These are phyloP conservation scores for Macrosoma leucophasiata DNA, from an alignment of 2,888 invertebrate genomes.

Conservation along the genomic window DNA sequence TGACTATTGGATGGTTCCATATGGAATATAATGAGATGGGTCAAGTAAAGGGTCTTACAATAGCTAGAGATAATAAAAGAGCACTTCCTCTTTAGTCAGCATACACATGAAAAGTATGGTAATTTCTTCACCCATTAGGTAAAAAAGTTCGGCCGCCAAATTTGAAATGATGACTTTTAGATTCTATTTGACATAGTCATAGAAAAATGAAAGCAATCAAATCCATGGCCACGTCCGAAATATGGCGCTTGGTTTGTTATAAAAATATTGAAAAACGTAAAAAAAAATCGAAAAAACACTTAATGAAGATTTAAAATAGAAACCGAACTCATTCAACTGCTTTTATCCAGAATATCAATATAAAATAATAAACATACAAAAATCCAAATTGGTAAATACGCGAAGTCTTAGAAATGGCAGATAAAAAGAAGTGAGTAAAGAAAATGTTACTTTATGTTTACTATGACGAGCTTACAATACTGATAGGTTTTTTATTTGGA, in stretches of 20 bases:
- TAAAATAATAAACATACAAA: conserved; percentile 12
- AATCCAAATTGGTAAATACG: conserved; percentile 3
- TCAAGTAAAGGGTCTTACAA: too few relatives aligned
- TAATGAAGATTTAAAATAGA: conserved; percentile 18
- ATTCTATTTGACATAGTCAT: conserved; percentile 16
- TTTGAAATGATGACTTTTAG: background rate
- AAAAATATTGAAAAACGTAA: conserved; percentile 31
- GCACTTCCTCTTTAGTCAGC: too few relatives aligned
- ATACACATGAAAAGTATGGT: too few relatives aligned
- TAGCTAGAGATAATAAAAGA: too few relatives aligned
- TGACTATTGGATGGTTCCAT: too few relatives aligned
- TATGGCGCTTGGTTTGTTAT: conserved; percentile 32
- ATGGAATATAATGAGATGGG: too few relatives aligned
- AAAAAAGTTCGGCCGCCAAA: too few relatives aligned
- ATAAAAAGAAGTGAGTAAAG: conserved; percentile 35
- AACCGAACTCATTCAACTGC: conserved; percentile 5
- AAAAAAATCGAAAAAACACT: conserved; percentile 34
- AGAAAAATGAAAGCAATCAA: conserved; percentile 37
- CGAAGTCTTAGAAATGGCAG: conserved; percentile 25
- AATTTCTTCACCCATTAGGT: too few relatives aligned
- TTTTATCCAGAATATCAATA: conserved; percentile 19
- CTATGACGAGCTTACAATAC: too few relatives aligned
- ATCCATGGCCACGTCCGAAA: conserved; percentile 32
- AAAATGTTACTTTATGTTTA: too few relatives aligned
- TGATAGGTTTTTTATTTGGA: too few relatives aligned